phyloP scores from a whole-genome alignment of 2,113 vertebrate species.

The Triplophysa siluroides region DNA sequence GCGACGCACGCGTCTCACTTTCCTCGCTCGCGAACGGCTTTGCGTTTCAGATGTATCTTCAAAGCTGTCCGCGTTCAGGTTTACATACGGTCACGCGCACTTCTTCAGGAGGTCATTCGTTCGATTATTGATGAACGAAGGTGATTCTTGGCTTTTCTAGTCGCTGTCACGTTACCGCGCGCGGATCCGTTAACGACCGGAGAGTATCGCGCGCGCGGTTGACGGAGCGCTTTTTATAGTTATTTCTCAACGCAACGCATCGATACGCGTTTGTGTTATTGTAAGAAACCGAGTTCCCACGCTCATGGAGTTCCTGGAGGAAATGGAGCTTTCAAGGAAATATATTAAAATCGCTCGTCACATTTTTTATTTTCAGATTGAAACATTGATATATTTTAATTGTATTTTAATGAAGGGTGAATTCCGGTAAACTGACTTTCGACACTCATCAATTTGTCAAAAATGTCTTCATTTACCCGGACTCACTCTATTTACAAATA shows the following conservation, averaged over 20 bases:
- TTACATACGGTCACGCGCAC: conserved; percentile 16
- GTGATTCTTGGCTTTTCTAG: conserved; percentile 13
- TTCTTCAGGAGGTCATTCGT: conserved; percentile 24
- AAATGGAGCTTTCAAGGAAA: too few species aligned
- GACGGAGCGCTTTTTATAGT: background rate
- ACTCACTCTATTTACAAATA: too few species aligned
- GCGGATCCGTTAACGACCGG: conserved; percentile 10
- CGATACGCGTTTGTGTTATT: background rate
- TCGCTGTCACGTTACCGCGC: conserved; percentile 32
- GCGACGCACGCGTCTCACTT: conserved; percentile 8
- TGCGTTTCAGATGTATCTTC: conserved; percentile 12
- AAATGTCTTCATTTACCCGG: too few species aligned
- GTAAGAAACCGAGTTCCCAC: background rate
- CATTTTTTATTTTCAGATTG: too few species aligned
- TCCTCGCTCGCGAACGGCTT: background rate
- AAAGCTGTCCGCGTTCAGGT: conserved; percentile 45
- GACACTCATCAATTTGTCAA: too few species aligned
- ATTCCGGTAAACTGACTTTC: too few species aligned
- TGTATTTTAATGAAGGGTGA: too few species aligned
- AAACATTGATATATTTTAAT: too few species aligned
- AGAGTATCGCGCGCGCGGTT: background rate
- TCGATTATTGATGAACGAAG: conserved; percentile 43
- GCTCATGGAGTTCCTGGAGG: too few species aligned
- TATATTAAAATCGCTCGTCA: too few species aligned
- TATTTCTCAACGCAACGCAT: background rate